These are phyloP conservation scores for Coendou prehensilis DNA, from an alignment of 2,797 vertebrate genomes.

Conservation along the genomic window DNA sequence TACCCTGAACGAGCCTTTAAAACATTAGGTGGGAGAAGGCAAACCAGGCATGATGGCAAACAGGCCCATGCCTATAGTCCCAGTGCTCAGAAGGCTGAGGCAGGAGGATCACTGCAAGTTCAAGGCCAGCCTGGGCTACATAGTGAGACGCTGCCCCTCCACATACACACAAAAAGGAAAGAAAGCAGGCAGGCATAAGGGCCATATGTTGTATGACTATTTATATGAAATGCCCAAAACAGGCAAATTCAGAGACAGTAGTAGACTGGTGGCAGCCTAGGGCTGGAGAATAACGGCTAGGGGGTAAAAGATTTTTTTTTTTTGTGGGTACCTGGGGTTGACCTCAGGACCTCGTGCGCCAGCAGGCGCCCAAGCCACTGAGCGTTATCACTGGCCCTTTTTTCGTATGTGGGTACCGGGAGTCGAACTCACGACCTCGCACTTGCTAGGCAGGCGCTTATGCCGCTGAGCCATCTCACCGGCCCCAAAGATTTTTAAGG, in stretches of 20 bases:
- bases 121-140: background rate
- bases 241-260: constrained; percentile 7
- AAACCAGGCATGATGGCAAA: background rate
- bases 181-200: constrained; percentile 17
- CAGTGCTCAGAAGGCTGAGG: background rate
- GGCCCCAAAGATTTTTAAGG: background rate
- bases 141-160: background rate
- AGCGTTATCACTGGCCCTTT: no score
- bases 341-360: no score
- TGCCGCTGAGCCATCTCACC: no score
- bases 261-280: background rate
- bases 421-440: no score
- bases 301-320: background rate
- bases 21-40: background rate
- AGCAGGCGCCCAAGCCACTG: no score
- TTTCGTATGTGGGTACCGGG: no score
- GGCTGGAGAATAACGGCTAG: background rate
- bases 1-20: background rate
- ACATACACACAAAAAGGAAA: background rate
- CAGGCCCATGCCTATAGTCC: background rate
- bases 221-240: background rate
- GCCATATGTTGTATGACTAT: background rate
- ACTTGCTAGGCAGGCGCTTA: no score
- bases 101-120: background rate
- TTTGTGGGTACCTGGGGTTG: no score